Conservation (phyloP, 2,797 vertebrate species). For the Simalia tracyae region DNA sequence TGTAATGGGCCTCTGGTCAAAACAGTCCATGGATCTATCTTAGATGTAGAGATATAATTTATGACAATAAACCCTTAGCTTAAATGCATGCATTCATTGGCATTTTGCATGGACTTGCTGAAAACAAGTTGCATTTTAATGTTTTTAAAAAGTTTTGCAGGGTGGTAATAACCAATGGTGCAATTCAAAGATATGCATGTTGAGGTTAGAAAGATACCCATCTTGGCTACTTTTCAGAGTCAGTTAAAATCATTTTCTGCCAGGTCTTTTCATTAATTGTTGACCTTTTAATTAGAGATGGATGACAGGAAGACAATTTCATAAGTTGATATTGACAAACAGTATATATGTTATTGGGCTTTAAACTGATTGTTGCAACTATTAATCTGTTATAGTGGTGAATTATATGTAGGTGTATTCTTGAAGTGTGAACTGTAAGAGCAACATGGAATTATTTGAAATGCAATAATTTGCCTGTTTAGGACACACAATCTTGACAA, state of each 20-base stretch:
- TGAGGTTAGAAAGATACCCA: too few species aligned
- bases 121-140: background rate
- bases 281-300: too few species aligned
- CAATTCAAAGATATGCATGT: background rate
- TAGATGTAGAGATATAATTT: background rate
- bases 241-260: too few species aligned
- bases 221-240: too few species aligned
- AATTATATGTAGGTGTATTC: background rate
- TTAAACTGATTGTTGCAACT: background rate
- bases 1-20: background rate
- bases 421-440: background rate
- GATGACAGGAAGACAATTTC: too few species aligned
- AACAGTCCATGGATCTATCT: background rate
- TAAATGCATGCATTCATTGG: too few species aligned
- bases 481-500: background rate
- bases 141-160: background rate
- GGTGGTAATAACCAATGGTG: background rate
- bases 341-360: background rate
- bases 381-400: background rate
- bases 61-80: too few species aligned
- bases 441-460: background rate
- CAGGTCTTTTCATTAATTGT: too few species aligned
- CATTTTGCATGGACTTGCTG: background rate
- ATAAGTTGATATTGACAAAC: too few species aligned
- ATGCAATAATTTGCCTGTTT: background rate